Evolutionary conservation across 2,888 invertebrate genomes (phyloP).

Genomic region (Erannis defoliaria): DNA sequence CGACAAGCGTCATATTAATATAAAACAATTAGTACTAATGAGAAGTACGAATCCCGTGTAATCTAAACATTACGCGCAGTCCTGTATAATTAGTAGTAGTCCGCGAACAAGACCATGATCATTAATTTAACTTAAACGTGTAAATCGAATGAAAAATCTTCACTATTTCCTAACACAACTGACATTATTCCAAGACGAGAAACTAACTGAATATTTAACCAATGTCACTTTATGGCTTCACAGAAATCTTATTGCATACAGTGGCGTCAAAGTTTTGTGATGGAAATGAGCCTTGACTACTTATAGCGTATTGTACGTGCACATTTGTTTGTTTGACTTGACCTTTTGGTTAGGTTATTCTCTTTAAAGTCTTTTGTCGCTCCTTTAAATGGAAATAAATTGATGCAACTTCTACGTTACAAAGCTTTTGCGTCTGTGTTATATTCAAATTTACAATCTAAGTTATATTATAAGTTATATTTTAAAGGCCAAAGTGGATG

Average conservation of each 20-base stretch:
- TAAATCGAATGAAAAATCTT: too few relatives aligned
- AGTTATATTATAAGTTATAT: too few relatives aligned
- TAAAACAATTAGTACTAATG: too few relatives aligned
- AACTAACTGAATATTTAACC: not conserved
- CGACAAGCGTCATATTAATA: too few relatives aligned
- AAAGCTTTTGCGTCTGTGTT: not conserved
- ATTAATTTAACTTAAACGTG: too few relatives aligned
- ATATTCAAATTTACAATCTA: too few relatives aligned
- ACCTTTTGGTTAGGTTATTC: slow-evolving; percentile 33
- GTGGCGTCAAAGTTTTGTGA: slow-evolving; percentile 21
- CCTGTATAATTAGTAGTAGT: too few relatives aligned
- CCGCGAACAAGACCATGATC: too few relatives aligned
- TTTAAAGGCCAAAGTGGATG: too few relatives aligned
- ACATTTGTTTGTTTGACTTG: slow-evolving; percentile 19
- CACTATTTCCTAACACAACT: not conserved
- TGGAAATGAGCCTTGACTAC: slow-evolving; percentile 22
- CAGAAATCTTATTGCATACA: not conserved
- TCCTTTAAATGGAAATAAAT: slow-evolving; percentile 24
- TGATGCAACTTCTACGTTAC: slow-evolving; percentile 1
- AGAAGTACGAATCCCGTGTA: too few relatives aligned
- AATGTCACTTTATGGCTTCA: not conserved
- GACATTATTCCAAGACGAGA: not conserved
- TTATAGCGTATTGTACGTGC: slow-evolving; percentile 8
- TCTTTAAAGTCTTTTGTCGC: slow-evolving; percentile 26
- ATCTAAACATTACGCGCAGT: too few relatives aligned